Percentiles rank a stretch among this genome's conserved stretches.
phyloP scores from a whole-genome alignment of 2,888 invertebrate genomes.

The Hypsopygia costalis region DNA sequence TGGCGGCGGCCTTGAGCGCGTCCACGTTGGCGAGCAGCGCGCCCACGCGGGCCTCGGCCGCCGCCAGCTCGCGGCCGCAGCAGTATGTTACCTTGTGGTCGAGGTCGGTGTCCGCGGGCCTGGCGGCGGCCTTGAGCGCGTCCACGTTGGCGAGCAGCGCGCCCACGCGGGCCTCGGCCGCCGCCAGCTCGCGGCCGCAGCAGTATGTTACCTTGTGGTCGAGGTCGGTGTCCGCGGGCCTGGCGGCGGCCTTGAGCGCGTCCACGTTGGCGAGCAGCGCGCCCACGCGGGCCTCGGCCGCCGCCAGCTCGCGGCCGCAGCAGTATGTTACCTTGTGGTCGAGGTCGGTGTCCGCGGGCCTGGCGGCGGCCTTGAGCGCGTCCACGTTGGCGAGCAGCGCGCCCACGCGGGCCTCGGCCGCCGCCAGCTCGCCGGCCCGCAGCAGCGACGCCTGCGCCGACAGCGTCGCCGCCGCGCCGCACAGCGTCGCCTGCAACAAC shows the following conservation, averaged over 20 bases:
- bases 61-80: slow-evolving; percentile 92
- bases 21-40: slow-evolving; percentile 87
- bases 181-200: slow-evolving; percentile 92
- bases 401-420: slow-evolving; percentile 89
- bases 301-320: slow-evolving; percentile 92
- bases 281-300: slow-evolving; percentile 89
- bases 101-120: slow-evolving; percentile 82
- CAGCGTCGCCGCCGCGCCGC: slow-evolving; percentile 88
- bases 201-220: slow-evolving; percentile 81
- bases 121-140: slow-evolving; percentile 90
- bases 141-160: slow-evolving; percentile 87
- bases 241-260: slow-evolving; percentile 90
- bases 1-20: slow-evolving; percentile 90
- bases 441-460: slow-evolving; percentile 89
- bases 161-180: slow-evolving; percentile 89
- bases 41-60: slow-evolving; percentile 89
- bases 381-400: slow-evolving; percentile 89
- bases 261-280: slow-evolving; percentile 89
- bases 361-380: slow-evolving; percentile 81
- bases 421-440: slow-evolving; percentile 90
- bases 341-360: slow-evolving; percentile 80
- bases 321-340: slow-evolving; percentile 81
- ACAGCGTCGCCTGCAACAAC: slow-evolving; percentile 52
- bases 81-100: slow-evolving; percentile 84
- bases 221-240: slow-evolving; percentile 82